Conservation (phyloP, 2,113 vertebrate species). For the Micronycteris hirsuta region DNA sequence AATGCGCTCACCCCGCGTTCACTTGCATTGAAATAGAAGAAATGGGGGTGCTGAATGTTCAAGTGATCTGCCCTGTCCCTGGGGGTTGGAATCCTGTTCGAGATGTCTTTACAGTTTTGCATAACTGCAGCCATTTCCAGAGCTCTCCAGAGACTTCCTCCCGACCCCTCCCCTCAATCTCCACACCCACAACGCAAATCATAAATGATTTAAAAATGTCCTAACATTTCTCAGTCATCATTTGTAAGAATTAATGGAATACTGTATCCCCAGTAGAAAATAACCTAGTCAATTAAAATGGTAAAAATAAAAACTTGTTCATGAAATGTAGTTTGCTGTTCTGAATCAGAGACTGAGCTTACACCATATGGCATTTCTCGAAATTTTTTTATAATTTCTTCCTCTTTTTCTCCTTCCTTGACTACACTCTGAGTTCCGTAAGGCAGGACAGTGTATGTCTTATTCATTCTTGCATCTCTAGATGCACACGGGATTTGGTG, state of each 20-base stretch:
- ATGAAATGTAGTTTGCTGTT: background rate
- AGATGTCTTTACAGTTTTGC: background rate
- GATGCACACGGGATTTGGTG: background rate
- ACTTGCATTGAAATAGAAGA: slow-evolving; percentile 28
- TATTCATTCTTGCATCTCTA: background rate
- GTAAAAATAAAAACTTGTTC: background rate
- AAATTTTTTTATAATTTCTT: background rate
- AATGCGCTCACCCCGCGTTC: background rate
- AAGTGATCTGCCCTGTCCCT: background rate
- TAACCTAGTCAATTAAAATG: background rate
- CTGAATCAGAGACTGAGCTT: background rate
- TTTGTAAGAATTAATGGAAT: background rate
- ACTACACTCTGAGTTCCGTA: background rate
- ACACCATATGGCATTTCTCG: background rate
- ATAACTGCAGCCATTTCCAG: background rate
- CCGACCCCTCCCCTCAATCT: background rate
- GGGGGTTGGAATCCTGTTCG: slow-evolving; percentile 1
- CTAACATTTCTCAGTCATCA: background rate
- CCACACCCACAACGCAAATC: background rate
- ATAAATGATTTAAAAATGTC: background rate
- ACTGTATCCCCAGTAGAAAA: background rate
- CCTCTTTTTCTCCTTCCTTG: background rate
- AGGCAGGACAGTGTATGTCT: background rate
- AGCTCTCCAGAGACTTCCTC: background rate
- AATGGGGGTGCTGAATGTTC: background rate